phyloP scores from a whole-genome alignment of 2,888 invertebrate species.

The Gymnosoma rotundatum region DNA sequence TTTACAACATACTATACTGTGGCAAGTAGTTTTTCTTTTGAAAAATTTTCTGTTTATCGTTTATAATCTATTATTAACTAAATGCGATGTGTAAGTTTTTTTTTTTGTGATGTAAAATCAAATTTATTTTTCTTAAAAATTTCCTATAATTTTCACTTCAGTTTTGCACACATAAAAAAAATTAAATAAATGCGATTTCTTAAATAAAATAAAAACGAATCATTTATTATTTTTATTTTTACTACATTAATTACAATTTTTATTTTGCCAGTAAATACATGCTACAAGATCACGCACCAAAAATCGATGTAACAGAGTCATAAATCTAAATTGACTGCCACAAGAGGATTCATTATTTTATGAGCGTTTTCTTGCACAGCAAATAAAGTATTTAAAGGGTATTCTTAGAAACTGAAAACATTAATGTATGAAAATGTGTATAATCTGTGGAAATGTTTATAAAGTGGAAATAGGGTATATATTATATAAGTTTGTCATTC shows the following conservation, averaged over 20 bases:
- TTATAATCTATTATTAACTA: no score
- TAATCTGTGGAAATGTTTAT: no score
- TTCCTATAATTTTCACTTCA: conserved; percentile 24
- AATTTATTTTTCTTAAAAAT: neutral
- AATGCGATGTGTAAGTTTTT: no score
- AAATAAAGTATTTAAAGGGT: conserved; percentile 19
- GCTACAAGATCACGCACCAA: conserved; percentile 77
- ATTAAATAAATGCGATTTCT: neutral
- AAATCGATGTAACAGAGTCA: conserved; percentile 74
- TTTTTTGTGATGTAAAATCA: neutral
- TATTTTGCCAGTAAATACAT: conserved; percentile 54
- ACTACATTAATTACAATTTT: conserved; percentile 50
- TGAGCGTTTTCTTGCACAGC: conserved; percentile 39
- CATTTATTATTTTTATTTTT: conserved; percentile 14
- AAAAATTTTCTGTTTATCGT: no score
- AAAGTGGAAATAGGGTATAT: no score
- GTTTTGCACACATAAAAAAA: neutral
- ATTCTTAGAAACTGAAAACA: neutral
- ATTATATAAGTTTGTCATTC: no score
- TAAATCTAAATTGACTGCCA: conserved; percentile 78
- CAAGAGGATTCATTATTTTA: conserved; percentile 61
- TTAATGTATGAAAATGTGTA: no score
- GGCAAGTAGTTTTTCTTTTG: no score
- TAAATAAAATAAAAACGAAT: conserved; percentile 18
- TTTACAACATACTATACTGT: no score